Evolutionary conservation across 37 sponge, comb jelly and placozoan species (phyloP), one percentile per base, ranked within the genome.

Genomic region (Halisarca cf. caerulea): DNA sequence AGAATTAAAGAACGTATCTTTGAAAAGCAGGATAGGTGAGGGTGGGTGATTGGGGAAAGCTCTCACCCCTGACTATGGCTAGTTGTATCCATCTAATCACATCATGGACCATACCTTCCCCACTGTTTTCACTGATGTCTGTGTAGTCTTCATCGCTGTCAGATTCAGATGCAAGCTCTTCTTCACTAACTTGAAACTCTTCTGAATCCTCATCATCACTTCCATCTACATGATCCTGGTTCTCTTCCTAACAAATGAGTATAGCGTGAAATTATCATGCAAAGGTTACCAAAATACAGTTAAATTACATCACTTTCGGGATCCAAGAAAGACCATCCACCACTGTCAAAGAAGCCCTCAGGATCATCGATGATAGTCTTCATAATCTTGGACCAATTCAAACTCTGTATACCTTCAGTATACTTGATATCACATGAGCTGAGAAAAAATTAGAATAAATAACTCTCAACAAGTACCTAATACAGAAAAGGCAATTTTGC

Each of bases 361-460:
- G 97, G 95, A 68, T 99, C 95, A 79, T 99, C 97, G 32, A 83
- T 90, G 77, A 99, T 99, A 45, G 99, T 96, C 66, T 99, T 99
- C 99, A 99, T 99, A 70, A 99, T 95, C 78, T 99, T 99, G 37
- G 94, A 58, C 99, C 99, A 99, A 78, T 96, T 99, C 61, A 99
- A 89, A 60, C 92, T 94, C 84, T 97, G 96, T 7, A 96, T 81
- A 11, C 99, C 99, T 64, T 99, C 99, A 23, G 99, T 99, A 84
- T 99, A 99, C 66, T 94, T 94, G 79, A 96, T 92, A 70, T 99
- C 99, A 92, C 95, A 96, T 32, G 93, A 93, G 53, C 96, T 95
- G 87, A 14, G 55, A 36, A 17, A 39, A 43, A 68, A 44, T 3
- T 36, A 27, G 23, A 40, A 36, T 33, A 42, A 30, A 55, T 11